A percentile compares a stretch with the other conserved stretches of the same genome.
phyloP scores from a whole-genome alignment of 2,797 vertebrate species.

The Sebastes vulpes region DNA sequence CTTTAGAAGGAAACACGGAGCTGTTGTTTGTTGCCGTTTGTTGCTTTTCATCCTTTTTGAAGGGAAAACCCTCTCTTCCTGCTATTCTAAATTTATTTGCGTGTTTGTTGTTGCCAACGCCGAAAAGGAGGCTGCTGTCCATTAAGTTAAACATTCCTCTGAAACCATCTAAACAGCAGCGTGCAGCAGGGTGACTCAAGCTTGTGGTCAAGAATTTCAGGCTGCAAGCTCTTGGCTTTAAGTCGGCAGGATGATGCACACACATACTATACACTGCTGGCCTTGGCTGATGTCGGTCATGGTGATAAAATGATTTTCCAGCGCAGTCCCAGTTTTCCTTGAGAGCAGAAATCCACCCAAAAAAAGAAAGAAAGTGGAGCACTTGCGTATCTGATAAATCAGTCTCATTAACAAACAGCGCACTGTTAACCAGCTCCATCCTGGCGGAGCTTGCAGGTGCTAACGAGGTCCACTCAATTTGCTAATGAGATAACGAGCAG shows the following conservation, averaged over 20 bases:
- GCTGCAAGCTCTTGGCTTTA: constrained; percentile 16
- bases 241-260: constrained; percentile 33
- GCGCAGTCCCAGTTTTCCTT: constrained; percentile 19
- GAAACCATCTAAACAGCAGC: constrained; percentile 39
- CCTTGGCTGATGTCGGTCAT: constrained; percentile 15
- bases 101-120: constrained; percentile 58
- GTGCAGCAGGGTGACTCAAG: constrained; percentile 48
- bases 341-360: constrained; percentile 16
- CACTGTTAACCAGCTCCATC: constrained; percentile 33
- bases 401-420: constrained; percentile 56
- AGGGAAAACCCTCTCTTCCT: constrained; percentile 43
- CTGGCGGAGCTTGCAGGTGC: constrained; percentile 51
- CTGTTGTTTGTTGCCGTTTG: constrained; percentile 52
- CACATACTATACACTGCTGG: background rate
- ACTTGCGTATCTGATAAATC: constrained; percentile 4
- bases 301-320: constrained; percentile 54
- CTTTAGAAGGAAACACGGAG: constrained; percentile 45
- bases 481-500: constrained; percentile 79
- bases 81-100: constrained; percentile 44
- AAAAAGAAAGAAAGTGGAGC: background rate
- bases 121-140: constrained; percentile 53
- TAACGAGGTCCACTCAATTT: constrained; percentile 70
- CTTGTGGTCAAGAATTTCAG: constrained; percentile 46
- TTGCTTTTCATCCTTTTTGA: constrained; percentile 50
- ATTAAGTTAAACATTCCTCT: constrained; percentile 57